These are phyloP conservation scores for Mus musculus DNA, from an alignment of 2,113 vertebrate species.

Conservation along the genomic window DNA sequence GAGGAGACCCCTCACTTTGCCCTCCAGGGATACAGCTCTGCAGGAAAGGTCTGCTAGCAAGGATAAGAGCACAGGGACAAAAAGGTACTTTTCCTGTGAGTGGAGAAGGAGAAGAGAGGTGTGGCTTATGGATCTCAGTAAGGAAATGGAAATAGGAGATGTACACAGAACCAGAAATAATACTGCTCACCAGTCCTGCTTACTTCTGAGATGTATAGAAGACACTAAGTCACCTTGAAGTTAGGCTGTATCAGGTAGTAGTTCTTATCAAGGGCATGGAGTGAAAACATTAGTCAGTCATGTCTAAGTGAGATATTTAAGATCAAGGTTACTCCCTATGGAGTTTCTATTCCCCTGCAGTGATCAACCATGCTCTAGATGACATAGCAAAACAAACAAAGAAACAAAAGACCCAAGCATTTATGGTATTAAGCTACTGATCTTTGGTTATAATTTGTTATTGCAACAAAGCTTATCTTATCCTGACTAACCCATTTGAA, in stretches of 20 bases:
- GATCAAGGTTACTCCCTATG: background rate
- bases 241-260: background rate
- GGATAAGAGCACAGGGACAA: background rate
- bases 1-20: background rate
- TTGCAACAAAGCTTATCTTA: background rate
- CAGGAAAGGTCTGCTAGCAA: background rate
- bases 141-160: background rate
- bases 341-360: background rate
- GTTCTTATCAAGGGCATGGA: background rate
- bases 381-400: background rate
- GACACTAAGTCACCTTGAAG: background rate
- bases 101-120: background rate
- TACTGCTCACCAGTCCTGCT: background rate
- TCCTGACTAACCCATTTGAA: background rate
- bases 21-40: background rate
- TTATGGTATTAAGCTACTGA: background rate
- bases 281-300: background rate
- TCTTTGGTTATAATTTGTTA: conserved; percentile 5
- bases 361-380: background rate
- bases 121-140: background rate
- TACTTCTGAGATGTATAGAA: background rate
- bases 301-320: conserved; percentile 30
- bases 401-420: background rate
- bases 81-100: background rate
- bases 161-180: background rate